Evolutionary conservation across 2,113 vertebrate species (phyloP).

Genomic region (Probosciger aterrimus): DNA sequence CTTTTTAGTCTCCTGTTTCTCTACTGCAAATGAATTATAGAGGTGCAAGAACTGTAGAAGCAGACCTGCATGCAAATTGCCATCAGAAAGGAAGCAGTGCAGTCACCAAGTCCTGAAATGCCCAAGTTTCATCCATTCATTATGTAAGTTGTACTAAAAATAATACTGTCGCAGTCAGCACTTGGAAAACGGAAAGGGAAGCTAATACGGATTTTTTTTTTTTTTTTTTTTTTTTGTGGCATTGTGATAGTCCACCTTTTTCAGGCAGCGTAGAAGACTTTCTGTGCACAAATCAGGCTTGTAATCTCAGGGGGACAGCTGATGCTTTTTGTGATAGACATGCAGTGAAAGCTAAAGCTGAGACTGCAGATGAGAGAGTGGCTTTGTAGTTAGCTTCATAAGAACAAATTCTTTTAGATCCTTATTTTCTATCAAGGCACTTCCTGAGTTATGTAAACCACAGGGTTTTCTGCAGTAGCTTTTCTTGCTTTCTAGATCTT

Average conservation of each 20-base stretch:
- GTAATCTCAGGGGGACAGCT: not conserved
- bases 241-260: not conserved
- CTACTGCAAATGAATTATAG: not conserved
- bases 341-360: not conserved
- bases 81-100: not conserved
- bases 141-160: not conserved
- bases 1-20: not conserved
- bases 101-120: not conserved
- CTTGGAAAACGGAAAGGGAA: not conserved
- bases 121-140: not conserved
- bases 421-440: not conserved
- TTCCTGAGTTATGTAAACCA: not conserved
- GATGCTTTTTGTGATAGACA: not conserved
- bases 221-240: not conserved
- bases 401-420: not conserved
- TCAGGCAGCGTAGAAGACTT: not conserved
- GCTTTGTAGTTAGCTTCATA: not conserved
- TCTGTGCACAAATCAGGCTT: not conserved
- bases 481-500: slow-evolving; percentile 1
- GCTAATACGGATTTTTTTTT: not conserved
- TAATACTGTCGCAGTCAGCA: not conserved
- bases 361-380: not conserved
- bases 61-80: not conserved
- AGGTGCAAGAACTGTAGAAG: not conserved
- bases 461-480: not conserved